phyloP scores from a whole-genome alignment of 2,113 vertebrate genomes.

The Addax nasomaculatus region DNA sequence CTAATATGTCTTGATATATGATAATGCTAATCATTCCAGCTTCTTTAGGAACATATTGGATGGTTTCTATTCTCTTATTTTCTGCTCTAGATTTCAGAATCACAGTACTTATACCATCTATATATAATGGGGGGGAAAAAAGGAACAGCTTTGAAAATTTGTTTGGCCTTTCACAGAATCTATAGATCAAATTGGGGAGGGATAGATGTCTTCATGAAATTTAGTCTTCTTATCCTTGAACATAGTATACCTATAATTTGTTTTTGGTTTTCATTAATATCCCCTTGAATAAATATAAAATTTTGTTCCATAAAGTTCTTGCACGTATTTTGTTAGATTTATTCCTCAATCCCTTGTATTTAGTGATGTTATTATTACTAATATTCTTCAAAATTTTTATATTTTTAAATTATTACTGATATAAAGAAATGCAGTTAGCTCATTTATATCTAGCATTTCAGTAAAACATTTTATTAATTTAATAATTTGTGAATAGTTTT shows the following conservation, averaged over 20 bases:
- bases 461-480: neutral
- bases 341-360: neutral
- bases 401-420: neutral
- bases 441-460: neutral
- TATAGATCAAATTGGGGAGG: neutral
- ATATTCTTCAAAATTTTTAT: neutral
- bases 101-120: neutral
- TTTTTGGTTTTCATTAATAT: neutral
- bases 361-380: neutral
- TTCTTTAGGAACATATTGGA: neutral
- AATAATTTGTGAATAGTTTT: neutral
- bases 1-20: neutral
- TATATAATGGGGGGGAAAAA: accelerated
- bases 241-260: neutral
- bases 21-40: neutral
- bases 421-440: neutral
- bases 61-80: neutral
- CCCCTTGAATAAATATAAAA: neutral
- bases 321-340: neutral
- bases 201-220: neutral
- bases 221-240: neutral
- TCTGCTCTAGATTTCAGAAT: neutral
- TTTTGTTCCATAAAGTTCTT: neutral
- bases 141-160: neutral
- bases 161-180: neutral